Percentiles rank a stretch among this genome's conserved stretches.
Conservation (phyloP, 2,113 vertebrate genomes). For the Pelvicachromis taeniatus region DNA sequence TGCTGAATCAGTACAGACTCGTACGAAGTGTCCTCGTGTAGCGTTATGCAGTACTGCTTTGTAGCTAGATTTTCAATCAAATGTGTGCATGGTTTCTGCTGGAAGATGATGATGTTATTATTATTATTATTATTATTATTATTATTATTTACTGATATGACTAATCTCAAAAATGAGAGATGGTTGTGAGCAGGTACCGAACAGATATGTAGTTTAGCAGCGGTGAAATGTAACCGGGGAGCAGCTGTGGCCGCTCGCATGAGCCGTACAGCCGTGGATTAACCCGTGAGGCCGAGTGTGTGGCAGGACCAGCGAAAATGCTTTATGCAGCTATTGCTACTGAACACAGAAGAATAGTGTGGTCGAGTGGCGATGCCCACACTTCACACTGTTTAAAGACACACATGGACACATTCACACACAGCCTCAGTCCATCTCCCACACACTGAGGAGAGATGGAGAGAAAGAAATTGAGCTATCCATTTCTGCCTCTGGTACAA, state of each 20-base stretch:
- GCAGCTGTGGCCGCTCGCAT: background rate
- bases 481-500: constrained; percentile 12
- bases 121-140: background rate
- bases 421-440: constrained; percentile 29
- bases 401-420: background rate
- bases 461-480: background rate
- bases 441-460: constrained; percentile 9
- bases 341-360: background rate
- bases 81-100: background rate
- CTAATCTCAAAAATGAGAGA: background rate
- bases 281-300: background rate
- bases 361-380: background rate
- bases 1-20: background rate
- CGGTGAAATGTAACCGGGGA: background rate
- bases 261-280: background rate
- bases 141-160: background rate
- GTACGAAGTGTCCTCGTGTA: background rate
- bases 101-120: rapidly evolving
- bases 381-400: background rate
- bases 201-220: background rate
- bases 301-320: background rate
- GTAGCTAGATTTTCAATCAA: background rate
- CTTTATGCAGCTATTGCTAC: background rate
- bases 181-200: background rate
- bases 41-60: background rate